Percentiles rank a stretch among this genome's conserved stretches.
phyloP scores from a whole-genome alignment of 2,888 invertebrate genomes.

The Bugulina stolonifera region DNA sequence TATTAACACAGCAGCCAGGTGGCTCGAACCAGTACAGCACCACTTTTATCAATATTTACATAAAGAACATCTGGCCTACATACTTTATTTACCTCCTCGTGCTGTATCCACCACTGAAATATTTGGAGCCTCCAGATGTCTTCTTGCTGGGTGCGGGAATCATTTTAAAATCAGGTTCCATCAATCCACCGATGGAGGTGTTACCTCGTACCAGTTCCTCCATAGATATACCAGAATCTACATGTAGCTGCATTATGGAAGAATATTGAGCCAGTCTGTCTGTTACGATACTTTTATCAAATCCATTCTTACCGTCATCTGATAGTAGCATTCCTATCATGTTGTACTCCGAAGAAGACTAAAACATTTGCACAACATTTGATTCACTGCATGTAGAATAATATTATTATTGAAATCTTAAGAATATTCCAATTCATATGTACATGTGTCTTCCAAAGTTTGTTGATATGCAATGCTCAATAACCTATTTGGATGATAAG shows the following conservation, averaged over 20 bases:
- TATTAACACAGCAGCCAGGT: too few species aligned
- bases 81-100: background rate
- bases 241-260: conserved; percentile 18
- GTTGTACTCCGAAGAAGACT: background rate
- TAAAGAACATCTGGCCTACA: too few species aligned
- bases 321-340: conserved; percentile 12
- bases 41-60: too few species aligned
- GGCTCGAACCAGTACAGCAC: too few species aligned
- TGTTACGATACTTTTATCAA: background rate
- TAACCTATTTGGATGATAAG: too few species aligned
- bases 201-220: conserved; percentile 29
- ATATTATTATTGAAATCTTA: too few species aligned
- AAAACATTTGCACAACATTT: too few species aligned
- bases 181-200: conserved; percentile 31
- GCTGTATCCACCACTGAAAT: conserved; percentile 33
- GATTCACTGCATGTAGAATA: too few species aligned
- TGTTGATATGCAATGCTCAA: too few species aligned
- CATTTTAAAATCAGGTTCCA: conserved; percentile 30
- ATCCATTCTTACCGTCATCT: background rate
- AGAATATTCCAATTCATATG: too few species aligned
- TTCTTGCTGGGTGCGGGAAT: conserved; percentile 32
- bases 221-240: conserved; percentile 24
- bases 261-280: conserved; percentile 25
- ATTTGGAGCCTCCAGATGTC: conserved; percentile 28
- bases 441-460: too few species aligned